Conservation (phyloP, 1,140 invertebrate genomes). For the Drosophila micromelanica region DNA sequence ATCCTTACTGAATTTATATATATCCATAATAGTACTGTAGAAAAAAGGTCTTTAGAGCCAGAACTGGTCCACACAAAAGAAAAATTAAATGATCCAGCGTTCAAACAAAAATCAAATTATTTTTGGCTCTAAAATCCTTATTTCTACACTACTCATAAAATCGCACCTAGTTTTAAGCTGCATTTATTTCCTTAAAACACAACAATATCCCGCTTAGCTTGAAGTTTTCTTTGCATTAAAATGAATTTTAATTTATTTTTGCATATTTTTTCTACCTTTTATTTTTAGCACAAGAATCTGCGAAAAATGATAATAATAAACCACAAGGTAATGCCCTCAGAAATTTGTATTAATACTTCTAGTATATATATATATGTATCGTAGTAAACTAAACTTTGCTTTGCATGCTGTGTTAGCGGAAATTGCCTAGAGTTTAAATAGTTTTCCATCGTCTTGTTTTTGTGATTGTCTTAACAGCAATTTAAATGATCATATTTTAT, state of each 20-base stretch:
- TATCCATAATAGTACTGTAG: too few relatives aligned
- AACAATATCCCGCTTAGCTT: constrained; percentile 6
- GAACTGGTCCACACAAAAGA: too few relatives aligned
- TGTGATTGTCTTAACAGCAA: constrained; percentile 46
- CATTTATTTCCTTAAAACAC: background rate
- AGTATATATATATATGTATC: background rate
- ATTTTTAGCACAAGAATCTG: constrained; percentile 83
- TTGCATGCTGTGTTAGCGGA: constrained; percentile 43
- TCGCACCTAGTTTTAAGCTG: background rate
- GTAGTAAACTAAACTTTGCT: background rate
- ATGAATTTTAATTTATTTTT: constrained; percentile 41
- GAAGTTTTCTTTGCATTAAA: constrained; percentile 18
- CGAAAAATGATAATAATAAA: constrained; percentile 84
- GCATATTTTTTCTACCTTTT: constrained; percentile 64
- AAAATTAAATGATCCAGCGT: too few relatives aligned
- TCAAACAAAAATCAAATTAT: too few relatives aligned
- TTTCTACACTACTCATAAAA: background rate
- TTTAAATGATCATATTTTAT: constrained; percentile 79
- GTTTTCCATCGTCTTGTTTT: constrained; percentile 26
- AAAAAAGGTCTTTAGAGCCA: too few relatives aligned
- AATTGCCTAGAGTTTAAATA: constrained; percentile 60
- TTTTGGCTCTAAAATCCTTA: too few relatives aligned
- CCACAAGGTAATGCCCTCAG: constrained; percentile 73
- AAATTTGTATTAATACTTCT: constrained; percentile 2
- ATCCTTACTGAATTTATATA: background rate